Evolutionary conservation across 2,113 vertebrate species (phyloP), one percentile per base, ranked within the genome.

Genomic region (Miniopterus natalensis): DNA sequence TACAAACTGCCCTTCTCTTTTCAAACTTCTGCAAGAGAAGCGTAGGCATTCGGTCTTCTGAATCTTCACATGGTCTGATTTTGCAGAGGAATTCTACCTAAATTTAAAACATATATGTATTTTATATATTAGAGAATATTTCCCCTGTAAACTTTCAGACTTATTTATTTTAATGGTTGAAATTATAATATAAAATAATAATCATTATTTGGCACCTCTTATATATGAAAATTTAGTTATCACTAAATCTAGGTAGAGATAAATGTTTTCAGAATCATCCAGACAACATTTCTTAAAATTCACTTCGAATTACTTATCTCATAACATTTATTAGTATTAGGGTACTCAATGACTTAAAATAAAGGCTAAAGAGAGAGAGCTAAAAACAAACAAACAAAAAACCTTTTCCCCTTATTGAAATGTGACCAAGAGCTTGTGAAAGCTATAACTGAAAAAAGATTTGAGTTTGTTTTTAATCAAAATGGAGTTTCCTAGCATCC

Each of bases 101-200:
- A 21, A 53, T 65, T 55, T 23, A 8, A n/a, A 21, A 68, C 53
- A 20, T 20, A 61, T 51, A 59, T 40, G 12, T 66, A 74, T 47
- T 8, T 55, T 61, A 53, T 40, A 45, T 71, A 55, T 49, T 81
- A 70, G n/a, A 59, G 42, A 36, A 66, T 84, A 45, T 70, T 78
- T 77, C 12, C 31, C 53, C 73, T 92, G 11, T 31, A 90, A 88
- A 79, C 23, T 71, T 92, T 79, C 7, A 90, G 51, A 29, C 27
- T 74, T 75, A 47, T 73, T 84, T 95, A 84, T 92, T 84, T 92
- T 70, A 84, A 23, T 78, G n/a, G 25, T 57, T 75, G 70, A 95
- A 85, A 36, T 88, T 59, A 25, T 36, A 80, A 80, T 51, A 49
- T 53, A 57, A 92, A 87, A 79, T 71, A 47, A 91, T n/a, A 68